phyloP scores from a whole-genome alignment of 2,797 vertebrate species.

The Leptodactylus fallax region DNA sequence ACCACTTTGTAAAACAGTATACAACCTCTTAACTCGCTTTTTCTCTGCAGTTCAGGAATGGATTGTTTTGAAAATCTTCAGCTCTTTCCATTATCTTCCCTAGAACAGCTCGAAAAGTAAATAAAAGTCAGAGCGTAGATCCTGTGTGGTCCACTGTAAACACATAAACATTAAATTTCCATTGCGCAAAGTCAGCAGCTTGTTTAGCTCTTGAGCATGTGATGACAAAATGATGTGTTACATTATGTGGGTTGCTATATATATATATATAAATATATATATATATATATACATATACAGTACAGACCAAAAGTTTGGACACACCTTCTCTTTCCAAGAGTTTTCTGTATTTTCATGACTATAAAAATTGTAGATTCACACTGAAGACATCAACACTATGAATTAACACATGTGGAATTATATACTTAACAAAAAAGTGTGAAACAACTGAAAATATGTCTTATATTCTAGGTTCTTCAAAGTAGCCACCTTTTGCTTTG shows the following conservation, averaged over 20 bases:
- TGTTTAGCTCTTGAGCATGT: constrained; percentile 10
- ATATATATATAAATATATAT: too few species aligned
- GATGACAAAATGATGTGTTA: constrained; percentile 25
- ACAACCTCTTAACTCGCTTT: not conserved
- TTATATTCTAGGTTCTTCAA: too few species aligned
- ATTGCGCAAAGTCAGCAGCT: constrained; percentile 14
- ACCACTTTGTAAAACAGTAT: not conserved
- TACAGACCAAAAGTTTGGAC: too few species aligned
- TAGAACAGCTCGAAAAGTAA: constrained; percentile 27
- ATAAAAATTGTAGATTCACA: too few species aligned
- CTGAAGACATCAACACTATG: too few species aligned
- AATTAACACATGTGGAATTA: too few species aligned
- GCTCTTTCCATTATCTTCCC: constrained; percentile 30
- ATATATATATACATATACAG: too few species aligned
- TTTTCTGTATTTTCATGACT: too few species aligned
- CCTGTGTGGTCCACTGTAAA: constrained; percentile 42
- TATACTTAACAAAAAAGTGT: too few species aligned
- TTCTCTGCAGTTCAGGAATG: not conserved
- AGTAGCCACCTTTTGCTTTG: too few species aligned
- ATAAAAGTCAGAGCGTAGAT: not conserved
- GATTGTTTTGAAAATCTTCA: not conserved
- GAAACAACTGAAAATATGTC: too few species aligned
- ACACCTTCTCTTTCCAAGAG: too few species aligned
- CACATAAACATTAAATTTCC: constrained; percentile 52
- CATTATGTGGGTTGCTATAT: not conserved